phyloP scores from a whole-genome alignment of 2,113 vertebrate genomes.

The Campylomormyrus tamandua region DNA sequence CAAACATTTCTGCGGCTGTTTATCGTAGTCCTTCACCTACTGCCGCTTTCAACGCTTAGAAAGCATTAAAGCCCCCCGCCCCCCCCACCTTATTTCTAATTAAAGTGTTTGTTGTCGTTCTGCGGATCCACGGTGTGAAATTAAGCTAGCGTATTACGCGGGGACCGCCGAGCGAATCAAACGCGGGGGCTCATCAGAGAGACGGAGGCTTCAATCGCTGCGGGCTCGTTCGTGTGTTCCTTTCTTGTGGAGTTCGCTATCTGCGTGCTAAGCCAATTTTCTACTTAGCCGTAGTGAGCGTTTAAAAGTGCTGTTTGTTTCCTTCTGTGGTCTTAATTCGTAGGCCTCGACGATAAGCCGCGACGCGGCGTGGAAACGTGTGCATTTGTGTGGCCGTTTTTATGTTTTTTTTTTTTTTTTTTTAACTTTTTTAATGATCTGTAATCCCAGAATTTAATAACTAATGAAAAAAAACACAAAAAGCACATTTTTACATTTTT shows the following conservation, averaged over 20 bases:
- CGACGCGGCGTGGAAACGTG: slow-evolving; percentile 46
- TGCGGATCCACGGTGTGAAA: slow-evolving; percentile 75
- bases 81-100: slow-evolving; percentile 68
- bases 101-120: slow-evolving; percentile 75
- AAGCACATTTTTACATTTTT: slow-evolving; percentile 34
- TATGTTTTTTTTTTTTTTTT: slow-evolving; percentile 28
- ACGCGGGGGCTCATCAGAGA: slow-evolving; percentile 65
- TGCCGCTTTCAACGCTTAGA: slow-evolving; percentile 43
- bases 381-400: slow-evolving; percentile 49
- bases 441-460: slow-evolving; percentile 51
- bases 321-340: slow-evolving; percentile 77
- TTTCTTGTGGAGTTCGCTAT: slow-evolving; percentile 76
- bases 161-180: slow-evolving; percentile 78
- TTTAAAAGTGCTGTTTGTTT: slow-evolving; percentile 76
- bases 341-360: slow-evolving; percentile 62
- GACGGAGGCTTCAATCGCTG: slow-evolving; percentile 66
- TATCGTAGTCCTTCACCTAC: slow-evolving; percentile 43
- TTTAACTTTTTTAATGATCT: slow-evolving; percentile 61
- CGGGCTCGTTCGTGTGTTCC: slow-evolving; percentile 74
- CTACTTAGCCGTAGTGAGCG: slow-evolving; percentile 74
- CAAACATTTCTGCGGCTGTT: slow-evolving; percentile 29
- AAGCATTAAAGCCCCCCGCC: slow-evolving; percentile 56
- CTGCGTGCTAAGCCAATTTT: slow-evolving; percentile 91
- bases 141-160: slow-evolving; percentile 77
- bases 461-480: slow-evolving; percentile 43